Evolutionary conservation across 64 coral and sea anemone genomes (phyloP), one percentile per base, ranked within the genome.

Genomic region (Montipora sp.): DNA sequence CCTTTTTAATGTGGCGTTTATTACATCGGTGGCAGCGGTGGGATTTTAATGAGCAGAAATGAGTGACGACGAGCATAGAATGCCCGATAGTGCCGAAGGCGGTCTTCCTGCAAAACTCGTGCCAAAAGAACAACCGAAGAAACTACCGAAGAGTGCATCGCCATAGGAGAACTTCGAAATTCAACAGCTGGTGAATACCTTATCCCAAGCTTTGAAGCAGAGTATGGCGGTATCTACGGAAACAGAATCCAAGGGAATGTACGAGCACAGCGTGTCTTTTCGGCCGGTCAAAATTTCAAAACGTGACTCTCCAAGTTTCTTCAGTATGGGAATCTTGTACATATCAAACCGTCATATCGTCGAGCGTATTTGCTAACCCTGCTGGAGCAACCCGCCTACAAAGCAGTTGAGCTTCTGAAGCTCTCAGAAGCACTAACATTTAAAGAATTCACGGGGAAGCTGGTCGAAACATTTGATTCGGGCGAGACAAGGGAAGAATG

Each of bases 351-450:
- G n/a, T 68, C 47, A 48, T 65, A 88, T 51, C 59, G 77, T 55
- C 57, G 51, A 75, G 86, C 92, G 19, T 89, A 81, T 88, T 80
- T 94, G 46, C 84, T 94, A 4, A 94, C 45, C 22, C 27, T 59
- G 67, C 16, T 94, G 27, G 92, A 94, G 72, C 86, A 88, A 80
- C 86, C 65, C 44, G 86, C 92, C 5, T 94, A 71, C 78, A 88
- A 63, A 89, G 92, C 85, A 5, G 87, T 89, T 45, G 73, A 87
- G 48, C 83, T 88, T 2, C 75, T 93, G 47, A 77, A 71, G 22
- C 23, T 93, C 15, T 71, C 77, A 13, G 63, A 53, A 73, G 27
- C 9, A 46, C 63, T 89, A 21, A 60, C 76, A 3, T 89, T 72
- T 21, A 16, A 75, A 9, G 78, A 80, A 79, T 93, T 94, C 50